Evolutionary conservation across 2,113 vertebrate species (phyloP).

Genomic region (Nycticryphes semicollaris): DNA sequence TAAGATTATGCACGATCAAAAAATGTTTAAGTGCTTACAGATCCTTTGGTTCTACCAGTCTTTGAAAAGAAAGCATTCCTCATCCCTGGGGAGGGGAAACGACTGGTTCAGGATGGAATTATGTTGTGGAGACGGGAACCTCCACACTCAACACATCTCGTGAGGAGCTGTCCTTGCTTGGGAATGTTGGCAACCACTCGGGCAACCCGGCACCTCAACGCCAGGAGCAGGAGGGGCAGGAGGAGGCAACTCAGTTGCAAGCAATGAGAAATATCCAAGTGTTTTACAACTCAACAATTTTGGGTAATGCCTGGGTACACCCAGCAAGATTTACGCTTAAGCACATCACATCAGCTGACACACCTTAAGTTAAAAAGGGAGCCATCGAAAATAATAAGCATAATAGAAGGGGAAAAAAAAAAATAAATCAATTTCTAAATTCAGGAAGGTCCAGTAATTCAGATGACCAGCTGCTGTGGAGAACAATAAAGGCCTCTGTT

Average conservation of each 20-base stretch:
- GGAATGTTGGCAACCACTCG: not conserved
- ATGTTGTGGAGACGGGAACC: not conserved
- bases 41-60: not conserved
- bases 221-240: not conserved
- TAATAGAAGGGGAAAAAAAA: not conserved
- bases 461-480: not conserved
- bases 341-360: not conserved
- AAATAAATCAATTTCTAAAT: not conserved
- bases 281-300: not conserved
- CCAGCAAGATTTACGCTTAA: not conserved
- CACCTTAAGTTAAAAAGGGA: rapidly evolving
- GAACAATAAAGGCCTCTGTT: not conserved
- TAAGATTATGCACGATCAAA: not conserved
- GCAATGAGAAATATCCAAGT: not conserved
- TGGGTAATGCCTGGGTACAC: not conserved
- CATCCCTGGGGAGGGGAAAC: not conserved
- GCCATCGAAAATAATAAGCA: not conserved
- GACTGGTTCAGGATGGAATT: not conserved
- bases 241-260: not conserved
- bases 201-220: not conserved
- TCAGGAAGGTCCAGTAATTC: not conserved
- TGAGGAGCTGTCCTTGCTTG: not conserved
- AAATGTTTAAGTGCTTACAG: not conserved
- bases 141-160: not conserved
- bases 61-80: not conserved